Evolutionary conservation across 2,797 vertebrate genomes (phyloP).

Genomic region (Sternotherus odoratus): DNA sequence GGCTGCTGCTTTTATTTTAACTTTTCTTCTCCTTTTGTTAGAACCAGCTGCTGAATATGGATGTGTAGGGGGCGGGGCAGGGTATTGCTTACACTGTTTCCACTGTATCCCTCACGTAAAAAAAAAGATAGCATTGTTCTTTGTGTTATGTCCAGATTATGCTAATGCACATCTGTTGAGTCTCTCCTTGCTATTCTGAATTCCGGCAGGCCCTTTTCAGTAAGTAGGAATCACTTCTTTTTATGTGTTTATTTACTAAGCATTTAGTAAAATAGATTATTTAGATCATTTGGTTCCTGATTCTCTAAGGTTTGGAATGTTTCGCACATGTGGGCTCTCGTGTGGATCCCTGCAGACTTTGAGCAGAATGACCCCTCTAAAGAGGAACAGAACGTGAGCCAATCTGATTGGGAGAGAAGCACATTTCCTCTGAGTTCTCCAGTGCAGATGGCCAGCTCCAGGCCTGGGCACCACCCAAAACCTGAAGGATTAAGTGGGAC

Average conservation of each 20-base stretch:
- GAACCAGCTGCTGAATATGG: neutral
- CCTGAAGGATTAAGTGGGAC: neutral
- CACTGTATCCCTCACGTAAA: rapidly evolving
- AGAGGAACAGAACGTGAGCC: neutral
- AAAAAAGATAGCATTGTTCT: neutral
- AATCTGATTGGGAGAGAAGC: neutral
- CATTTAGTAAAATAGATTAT: conserved; percentile 1
- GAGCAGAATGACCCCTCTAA: neutral
- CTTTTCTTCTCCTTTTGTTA: neutral
- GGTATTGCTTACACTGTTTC: neutral
- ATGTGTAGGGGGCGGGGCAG: neutral
- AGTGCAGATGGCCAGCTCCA: neutral
- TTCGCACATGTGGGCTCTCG: neutral
- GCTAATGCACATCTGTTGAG: conserved; percentile 57
- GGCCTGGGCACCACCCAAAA: neutral
- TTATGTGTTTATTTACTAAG: conserved; percentile 20
- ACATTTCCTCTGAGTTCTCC: neutral
- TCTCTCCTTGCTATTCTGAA: neutral
- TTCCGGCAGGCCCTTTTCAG: conserved; percentile 58
- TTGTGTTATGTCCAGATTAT: conserved; percentile 12
- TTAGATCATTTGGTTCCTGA: neutral
- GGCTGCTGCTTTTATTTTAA: neutral
- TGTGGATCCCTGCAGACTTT: neutral
- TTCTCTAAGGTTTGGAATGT: neutral
- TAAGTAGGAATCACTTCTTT: conserved; percentile 31